A percentile compares a stretch with the other conserved stretches of the same genome.
phyloP scores from a whole-genome alignment of 2,113 vertebrate genomes.

The Athene noctua region DNA sequence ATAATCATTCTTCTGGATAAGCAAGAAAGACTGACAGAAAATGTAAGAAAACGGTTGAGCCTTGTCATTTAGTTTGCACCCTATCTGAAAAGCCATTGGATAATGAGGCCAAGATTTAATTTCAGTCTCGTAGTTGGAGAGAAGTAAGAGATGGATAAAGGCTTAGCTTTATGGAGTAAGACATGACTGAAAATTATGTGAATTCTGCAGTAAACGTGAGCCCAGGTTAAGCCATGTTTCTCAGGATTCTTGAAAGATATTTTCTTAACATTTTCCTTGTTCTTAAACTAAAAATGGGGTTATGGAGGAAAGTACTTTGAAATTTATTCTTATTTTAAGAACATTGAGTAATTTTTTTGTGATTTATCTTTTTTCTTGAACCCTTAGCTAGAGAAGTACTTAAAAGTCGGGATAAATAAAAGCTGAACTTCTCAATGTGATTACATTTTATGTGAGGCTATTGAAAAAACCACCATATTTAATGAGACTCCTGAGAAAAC shows the following conservation, averaged over 20 bases:
- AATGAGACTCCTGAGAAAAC: background rate
- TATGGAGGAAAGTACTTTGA: background rate
- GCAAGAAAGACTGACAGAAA: background rate
- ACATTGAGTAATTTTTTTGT: background rate
- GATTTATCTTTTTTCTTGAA: background rate
- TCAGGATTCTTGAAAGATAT: background rate
- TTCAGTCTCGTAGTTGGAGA: background rate
- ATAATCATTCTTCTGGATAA: background rate
- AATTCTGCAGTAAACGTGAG: background rate
- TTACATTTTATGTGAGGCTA: background rate
- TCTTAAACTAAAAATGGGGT: background rate
- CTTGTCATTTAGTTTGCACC: background rate
- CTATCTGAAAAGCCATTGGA: background rate
- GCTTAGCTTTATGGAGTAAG: background rate
- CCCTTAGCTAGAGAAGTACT: background rate
- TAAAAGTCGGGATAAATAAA: background rate
- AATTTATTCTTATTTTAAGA: background rate
- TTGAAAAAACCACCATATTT: background rate
- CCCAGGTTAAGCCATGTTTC: background rate
- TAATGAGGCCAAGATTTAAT: background rate
- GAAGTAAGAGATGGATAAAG: background rate
- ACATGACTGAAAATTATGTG: background rate
- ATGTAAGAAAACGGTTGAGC: background rate
- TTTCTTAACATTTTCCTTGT: background rate
- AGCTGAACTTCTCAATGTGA: background rate